phyloP scores from a whole-genome alignment of 92 coral and sea anemone genomes.

The Muricea muricata region DNA sequence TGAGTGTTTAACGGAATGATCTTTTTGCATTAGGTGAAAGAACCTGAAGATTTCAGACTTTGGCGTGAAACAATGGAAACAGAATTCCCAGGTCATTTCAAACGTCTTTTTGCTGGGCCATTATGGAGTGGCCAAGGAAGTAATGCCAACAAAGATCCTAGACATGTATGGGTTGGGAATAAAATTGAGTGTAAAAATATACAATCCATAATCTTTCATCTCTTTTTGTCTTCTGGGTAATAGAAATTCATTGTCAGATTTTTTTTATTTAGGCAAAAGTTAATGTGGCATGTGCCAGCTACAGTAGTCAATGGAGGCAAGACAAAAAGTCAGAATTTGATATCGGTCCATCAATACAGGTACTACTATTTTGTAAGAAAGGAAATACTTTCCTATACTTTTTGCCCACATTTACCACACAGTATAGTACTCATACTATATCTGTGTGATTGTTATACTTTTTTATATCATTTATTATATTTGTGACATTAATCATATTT shows the following conservation, averaged over 20 bases:
- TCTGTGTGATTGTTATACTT: too few species aligned
- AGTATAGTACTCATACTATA: too few species aligned
- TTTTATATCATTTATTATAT: too few species aligned
- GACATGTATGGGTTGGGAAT: neutral
- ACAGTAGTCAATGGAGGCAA: slow-evolving; percentile 48
- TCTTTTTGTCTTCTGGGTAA: too few species aligned
- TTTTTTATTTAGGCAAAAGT: slow-evolving; percentile 42
- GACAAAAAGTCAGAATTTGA: slow-evolving; percentile 37
- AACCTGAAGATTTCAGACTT: neutral
- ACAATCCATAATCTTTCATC: too few species aligned
- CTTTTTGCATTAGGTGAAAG: neutral
- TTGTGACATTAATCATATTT: too few species aligned
- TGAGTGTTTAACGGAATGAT: too few species aligned
- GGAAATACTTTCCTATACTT: too few species aligned
- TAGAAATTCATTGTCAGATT: neutral
- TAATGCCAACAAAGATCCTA: neutral
- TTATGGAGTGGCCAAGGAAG: slow-evolving; percentile 16
- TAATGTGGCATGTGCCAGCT: slow-evolving; percentile 60
- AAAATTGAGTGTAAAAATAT: too few species aligned
- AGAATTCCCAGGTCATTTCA: neutral
- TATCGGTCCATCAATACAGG: slow-evolving; percentile 42
- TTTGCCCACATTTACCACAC: too few species aligned
- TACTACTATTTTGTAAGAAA: neutral
- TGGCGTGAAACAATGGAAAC: slow-evolving; percentile 7
- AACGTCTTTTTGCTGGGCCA: slow-evolving; percentile 15